phyloP scores from a whole-genome alignment of 2,797 vertebrate genomes.

The Acestrorhynchus altus region DNA sequence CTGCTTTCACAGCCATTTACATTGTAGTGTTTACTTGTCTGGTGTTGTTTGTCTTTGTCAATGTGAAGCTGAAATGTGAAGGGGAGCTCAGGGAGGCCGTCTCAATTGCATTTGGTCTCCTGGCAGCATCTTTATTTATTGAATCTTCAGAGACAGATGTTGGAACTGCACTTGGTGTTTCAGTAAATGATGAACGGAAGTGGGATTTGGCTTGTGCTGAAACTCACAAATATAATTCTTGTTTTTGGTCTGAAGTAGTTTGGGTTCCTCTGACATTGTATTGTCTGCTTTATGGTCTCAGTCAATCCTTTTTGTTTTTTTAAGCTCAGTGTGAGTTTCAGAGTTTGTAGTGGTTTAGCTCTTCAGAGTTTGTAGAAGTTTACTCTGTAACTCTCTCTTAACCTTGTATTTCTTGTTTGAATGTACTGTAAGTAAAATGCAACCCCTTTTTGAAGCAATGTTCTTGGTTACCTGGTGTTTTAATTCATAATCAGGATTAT shows the following conservation, averaged over 20 bases:
- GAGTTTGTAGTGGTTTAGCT: no score
- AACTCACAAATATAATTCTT: background rate
- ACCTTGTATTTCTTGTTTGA: no score
- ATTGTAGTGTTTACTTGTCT: background rate
- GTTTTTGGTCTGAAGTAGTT: background rate
- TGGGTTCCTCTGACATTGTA: background rate
- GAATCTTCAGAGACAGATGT: background rate
- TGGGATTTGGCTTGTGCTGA: background rate
- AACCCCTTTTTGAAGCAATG: no score
- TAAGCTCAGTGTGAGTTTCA: background rate
- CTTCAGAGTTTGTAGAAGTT: no score
- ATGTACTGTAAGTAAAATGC: no score
- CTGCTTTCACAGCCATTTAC: background rate
- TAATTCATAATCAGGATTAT: no score
- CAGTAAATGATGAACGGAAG: background rate
- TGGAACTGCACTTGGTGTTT: background rate
- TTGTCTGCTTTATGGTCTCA: background rate
- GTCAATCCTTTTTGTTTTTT: background rate
- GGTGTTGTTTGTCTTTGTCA: background rate
- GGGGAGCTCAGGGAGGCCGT: background rate
- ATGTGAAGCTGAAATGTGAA: constrained; percentile 54
- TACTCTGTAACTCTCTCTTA: no score
- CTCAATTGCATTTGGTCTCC: background rate
- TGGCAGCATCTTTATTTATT: constrained; percentile 40
- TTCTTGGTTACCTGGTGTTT: no score